Conservation (phyloP, 64 coral and sea anemone genomes). For the Hydrozoanthus tunicans region DNA sequence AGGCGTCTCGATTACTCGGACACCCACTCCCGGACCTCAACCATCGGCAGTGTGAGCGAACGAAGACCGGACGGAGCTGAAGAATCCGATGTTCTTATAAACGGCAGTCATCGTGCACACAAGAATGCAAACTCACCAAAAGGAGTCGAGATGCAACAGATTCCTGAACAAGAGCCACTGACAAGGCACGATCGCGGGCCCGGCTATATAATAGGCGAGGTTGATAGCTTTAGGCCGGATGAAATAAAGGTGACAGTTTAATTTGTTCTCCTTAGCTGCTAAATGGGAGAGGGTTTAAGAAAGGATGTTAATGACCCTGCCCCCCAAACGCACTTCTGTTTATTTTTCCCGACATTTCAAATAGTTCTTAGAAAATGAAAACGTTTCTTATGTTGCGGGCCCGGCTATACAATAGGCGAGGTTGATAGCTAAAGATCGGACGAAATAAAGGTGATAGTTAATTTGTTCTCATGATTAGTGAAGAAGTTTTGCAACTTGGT, state of each 20-base stretch:
- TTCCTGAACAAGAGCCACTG: slow-evolving; percentile 82
- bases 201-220: not conserved
- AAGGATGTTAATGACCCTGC: no score
- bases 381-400: not conserved
- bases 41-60: slow-evolving; percentile 64
- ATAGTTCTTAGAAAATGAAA: no score
- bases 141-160: slow-evolving; percentile 69
- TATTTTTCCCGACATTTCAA: no score
- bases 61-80: slow-evolving; percentile 86
- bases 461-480: not conserved
- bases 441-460: slow-evolving; percentile 62
- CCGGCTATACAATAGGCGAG: not conserved
- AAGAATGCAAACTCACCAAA: slow-evolving; percentile 37
- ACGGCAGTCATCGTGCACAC: slow-evolving; percentile 39
- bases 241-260: slow-evolving; percentile 62
- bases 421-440: slow-evolving; percentile 24
- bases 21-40: slow-evolving; percentile 44
- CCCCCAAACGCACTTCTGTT: no score
- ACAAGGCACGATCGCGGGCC: slow-evolving; percentile 33
- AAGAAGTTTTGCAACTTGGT: no score
- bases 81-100: slow-evolving; percentile 53
- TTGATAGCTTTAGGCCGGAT: slow-evolving; percentile 24
- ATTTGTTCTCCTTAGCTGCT: not conserved
- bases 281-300: no score
- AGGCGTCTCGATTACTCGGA: slow-evolving; percentile 53